Percentiles rank a stretch among this genome's conserved stretches.
Conservation (phyloP, 2,797 vertebrate species). For the Pangasius sanitwongsei region DNA sequence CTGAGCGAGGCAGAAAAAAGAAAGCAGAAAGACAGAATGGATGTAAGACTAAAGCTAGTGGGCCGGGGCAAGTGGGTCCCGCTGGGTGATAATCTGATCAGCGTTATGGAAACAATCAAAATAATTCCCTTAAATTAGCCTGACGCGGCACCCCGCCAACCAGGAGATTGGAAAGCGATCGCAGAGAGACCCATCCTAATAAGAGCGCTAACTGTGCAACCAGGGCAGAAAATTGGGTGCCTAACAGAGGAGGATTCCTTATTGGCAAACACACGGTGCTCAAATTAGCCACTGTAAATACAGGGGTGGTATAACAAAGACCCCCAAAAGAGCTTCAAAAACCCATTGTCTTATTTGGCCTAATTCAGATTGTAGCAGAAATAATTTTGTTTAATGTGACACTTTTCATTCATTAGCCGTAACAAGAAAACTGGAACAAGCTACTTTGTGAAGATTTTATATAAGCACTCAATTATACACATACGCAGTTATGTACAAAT, state of each 20-base stretch:
- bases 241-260: constrained; percentile 74
- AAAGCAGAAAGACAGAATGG: constrained; percentile 27
- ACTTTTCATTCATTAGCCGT: constrained; percentile 52
- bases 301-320: constrained; percentile 55
- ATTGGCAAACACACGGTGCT: constrained; percentile 69
- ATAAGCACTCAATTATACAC: constrained; percentile 51
- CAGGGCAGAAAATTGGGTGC: constrained; percentile 73
- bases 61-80: constrained; percentile 69
- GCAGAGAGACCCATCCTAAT: constrained; percentile 71
- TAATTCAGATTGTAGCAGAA: constrained; percentile 55
- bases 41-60: constrained; percentile 61
- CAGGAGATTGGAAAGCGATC: constrained; percentile 73
- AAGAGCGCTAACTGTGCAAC: constrained; percentile 70
- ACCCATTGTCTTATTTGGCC: constrained; percentile 50
- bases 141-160: constrained; percentile 71
- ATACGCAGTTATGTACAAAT: constrained; percentile 26
- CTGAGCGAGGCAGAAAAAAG: constrained; percentile 26
- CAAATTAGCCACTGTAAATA: constrained; percentile 74
- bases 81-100: constrained; percentile 81
- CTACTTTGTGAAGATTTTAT: constrained; percentile 35
- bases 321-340: constrained; percentile 37
- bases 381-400: constrained; percentile 53
- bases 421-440: constrained; percentile 43
- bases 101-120: constrained; percentile 81
- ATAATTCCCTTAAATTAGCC: constrained; percentile 78